Conservation (phyloP, 1,140 invertebrate genomes). For the Araneus ventricosus region DNA sequence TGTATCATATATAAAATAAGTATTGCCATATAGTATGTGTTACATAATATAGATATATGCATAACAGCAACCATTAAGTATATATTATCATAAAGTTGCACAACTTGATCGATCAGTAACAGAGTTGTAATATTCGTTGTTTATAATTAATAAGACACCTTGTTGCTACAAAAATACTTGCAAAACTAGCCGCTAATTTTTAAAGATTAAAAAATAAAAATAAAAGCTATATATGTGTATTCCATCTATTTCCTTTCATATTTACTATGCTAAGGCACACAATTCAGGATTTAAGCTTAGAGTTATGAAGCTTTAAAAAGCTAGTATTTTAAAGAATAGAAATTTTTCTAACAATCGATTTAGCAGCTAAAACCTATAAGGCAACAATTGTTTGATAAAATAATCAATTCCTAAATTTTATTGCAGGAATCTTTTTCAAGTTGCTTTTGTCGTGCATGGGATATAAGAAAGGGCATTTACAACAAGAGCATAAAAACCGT, state of each 20-base stretch:
- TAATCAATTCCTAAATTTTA: too few relatives aligned
- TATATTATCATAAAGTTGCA: neutral
- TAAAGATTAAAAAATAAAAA: neutral
- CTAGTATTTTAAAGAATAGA: too few relatives aligned
- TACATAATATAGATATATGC: too few relatives aligned
- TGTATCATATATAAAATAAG: constrained; percentile 7
- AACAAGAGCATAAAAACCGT: too few relatives aligned
- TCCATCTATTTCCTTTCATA: neutral
- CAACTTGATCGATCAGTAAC: neutral
- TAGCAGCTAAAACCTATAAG: neutral
- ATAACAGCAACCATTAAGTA: neutral
- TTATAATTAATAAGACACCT: neutral
- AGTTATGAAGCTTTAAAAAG: neutral
- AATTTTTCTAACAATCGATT: too few relatives aligned
- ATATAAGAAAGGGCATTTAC: too few relatives aligned
- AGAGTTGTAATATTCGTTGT: neutral
- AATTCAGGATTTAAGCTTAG: neutral
- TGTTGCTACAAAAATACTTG: neutral
- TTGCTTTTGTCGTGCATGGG: too few relatives aligned
- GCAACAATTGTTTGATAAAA: neutral
- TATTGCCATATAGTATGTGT: neutral
- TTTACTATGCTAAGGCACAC: neutral
- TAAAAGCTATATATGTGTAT: neutral
- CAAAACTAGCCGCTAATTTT: neutral
- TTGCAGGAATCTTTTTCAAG: too few relatives aligned